Percentiles rank a stretch among this genome's conserved stretches.
Evolutionary conservation across 2,797 vertebrate genomes (phyloP).

Genomic region (Valencia hispanica): DNA sequence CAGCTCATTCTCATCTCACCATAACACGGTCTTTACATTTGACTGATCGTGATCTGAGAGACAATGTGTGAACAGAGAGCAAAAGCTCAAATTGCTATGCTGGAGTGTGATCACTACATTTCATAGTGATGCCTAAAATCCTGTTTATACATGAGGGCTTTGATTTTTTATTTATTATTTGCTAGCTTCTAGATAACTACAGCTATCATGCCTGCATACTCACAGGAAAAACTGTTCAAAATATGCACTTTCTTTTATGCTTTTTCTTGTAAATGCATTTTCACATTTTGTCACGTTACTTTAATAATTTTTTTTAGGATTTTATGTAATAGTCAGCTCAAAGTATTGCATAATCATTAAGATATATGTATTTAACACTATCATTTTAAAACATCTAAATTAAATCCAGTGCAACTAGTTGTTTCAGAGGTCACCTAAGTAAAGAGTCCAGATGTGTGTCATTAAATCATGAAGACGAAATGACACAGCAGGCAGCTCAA

Average conservation of each 20-base stretch:
- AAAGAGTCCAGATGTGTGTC: background rate
- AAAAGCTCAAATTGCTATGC: background rate
- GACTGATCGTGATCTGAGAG: conserved; percentile 33
- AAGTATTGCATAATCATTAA: background rate
- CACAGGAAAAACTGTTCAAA: conserved; percentile 13
- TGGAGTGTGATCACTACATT: conserved; percentile 12
- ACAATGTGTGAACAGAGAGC: conserved; percentile 9
- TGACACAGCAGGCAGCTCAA: background rate
- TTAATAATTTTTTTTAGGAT: background rate
- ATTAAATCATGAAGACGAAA: background rate
- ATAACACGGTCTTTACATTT: conserved; percentile 24
- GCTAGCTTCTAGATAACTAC: background rate
- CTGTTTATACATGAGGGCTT: background rate
- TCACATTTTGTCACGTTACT: background rate
- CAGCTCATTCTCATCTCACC: conserved; percentile 65
- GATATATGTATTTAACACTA: background rate
- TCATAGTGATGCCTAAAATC: conserved; percentile 3
- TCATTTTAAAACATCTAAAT: background rate
- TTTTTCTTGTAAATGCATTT: background rate
- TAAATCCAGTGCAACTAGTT: background rate
- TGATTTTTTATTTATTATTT: conserved; percentile 12
- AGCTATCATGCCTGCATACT: conserved; percentile 11
- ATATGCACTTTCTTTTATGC: background rate
- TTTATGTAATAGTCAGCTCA: background rate
- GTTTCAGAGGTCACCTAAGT: background rate